Evolutionary conservation across 2,797 vertebrate genomes (phyloP).

Genomic region (Percopsis omiscomaycus): DNA sequence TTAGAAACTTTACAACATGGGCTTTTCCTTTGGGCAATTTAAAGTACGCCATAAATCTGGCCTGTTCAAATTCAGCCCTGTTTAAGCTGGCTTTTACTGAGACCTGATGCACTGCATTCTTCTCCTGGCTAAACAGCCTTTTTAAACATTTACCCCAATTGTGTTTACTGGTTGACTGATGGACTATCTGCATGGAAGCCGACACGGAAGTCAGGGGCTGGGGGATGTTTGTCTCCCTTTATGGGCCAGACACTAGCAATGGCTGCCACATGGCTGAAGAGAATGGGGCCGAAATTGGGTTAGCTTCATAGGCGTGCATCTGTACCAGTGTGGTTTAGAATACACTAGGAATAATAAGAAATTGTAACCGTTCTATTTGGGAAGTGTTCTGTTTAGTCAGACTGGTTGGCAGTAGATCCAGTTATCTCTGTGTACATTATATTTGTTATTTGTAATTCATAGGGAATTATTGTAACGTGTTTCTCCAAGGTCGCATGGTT

Average conservation of each 20-base stretch:
- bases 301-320: conserved; percentile 6
- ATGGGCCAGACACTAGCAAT: conserved; percentile 44
- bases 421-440: too few relatives aligned
- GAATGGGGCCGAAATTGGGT: conserved; percentile 16
- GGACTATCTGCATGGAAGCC: conserved; percentile 54
- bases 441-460: not conserved
- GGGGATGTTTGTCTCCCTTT: conserved; percentile 65
- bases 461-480: conserved; percentile 20
- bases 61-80: conserved; percentile 61
- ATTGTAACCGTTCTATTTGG: conserved; percentile 6
- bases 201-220: conserved; percentile 36
- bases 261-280: conserved; percentile 53
- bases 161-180: conserved; percentile 73
- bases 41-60: conserved; percentile 71
- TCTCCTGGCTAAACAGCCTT: conserved; percentile 67
- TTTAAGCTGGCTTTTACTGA: conserved; percentile 66
- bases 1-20: conserved; percentile 65
- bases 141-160: conserved; percentile 74
- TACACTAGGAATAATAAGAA: conserved; percentile 28
- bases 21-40: conserved; percentile 66
- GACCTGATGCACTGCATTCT: conserved; percentile 70
- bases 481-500: conserved; percentile 21
- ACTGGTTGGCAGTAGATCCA: too few relatives aligned
- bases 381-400: conserved; percentile 3
- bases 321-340: conserved; percentile 34